Percentiles rank a stretch among this genome's conserved stretches.
Evolutionary conservation across 2,113 vertebrate genomes (phyloP).

Genomic region (Illadopsis cleaveri): DNA sequence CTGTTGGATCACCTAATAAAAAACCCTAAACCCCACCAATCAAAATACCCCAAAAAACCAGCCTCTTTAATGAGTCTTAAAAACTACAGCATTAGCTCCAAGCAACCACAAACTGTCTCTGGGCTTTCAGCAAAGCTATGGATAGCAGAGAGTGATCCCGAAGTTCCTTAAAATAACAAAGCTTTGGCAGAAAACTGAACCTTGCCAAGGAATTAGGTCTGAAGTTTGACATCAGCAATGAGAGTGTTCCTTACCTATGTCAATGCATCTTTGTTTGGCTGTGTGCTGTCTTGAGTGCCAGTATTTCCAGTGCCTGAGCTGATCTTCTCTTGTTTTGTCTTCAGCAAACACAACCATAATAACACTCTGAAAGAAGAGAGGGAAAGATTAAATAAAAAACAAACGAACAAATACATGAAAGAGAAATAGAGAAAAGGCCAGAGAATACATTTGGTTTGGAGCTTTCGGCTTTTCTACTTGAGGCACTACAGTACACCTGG

Average conservation of each 20-base stretch:
- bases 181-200: constrained; percentile 24
- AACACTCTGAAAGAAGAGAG: constrained; percentile 82
- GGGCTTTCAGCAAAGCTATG: not conserved
- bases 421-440: not conserved
- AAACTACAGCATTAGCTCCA: not conserved
- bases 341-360: constrained; percentile 99
- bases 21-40: not conserved
- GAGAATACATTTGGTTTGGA: not conserved
- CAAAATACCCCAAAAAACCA: not conserved
- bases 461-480: not conserved
- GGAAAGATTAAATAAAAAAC: not conserved
- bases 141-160: not conserved
- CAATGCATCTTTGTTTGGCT: constrained; percentile 96
- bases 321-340: constrained; percentile 96
- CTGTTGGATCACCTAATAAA: not conserved
- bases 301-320: constrained; percentile 97
- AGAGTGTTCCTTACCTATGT: constrained; percentile 84
- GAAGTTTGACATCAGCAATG: not conserved
- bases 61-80: not conserved
- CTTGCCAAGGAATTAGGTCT: constrained; percentile 53
- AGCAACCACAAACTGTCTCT: not conserved
- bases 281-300: constrained; percentile 99
- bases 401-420: not conserved
- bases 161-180: constrained; percentile 24
- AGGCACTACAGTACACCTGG: not conserved